Conservation (phyloP, 2,113 vertebrate genomes). For the Clarias macrocephalus region DNA sequence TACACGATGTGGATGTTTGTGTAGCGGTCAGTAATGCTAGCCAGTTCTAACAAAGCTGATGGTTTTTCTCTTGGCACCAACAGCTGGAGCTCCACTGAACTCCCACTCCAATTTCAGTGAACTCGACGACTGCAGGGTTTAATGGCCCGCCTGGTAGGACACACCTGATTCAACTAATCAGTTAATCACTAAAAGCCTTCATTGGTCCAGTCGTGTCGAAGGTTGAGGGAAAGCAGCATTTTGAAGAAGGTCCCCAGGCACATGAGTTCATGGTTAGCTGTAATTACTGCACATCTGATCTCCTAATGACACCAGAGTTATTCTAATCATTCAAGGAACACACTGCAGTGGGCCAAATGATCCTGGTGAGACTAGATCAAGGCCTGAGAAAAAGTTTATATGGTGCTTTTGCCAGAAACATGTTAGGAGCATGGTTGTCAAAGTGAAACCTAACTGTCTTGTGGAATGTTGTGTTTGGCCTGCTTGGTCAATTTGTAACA, state of each 20-base stretch:
- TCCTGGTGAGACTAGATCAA: constrained; percentile 2
- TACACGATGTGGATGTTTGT: not conserved
- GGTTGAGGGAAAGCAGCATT: not conserved
- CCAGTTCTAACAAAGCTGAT: constrained; percentile 1
- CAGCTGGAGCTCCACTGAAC: not conserved
- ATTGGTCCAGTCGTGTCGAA: not conserved
- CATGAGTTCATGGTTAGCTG: not conserved
- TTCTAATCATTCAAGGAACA: not conserved
- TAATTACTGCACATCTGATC: constrained; percentile 20
- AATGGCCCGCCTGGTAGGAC: constrained; percentile 14
- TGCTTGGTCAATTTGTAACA: not conserved
- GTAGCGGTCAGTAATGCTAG: not conserved
- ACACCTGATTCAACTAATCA: constrained; percentile 13
- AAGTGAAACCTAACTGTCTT: not conserved
- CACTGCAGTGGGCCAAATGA: not conserved
- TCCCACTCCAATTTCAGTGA: not conserved
- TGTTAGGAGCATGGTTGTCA: not conserved
- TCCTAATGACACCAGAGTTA: constrained; percentile 12
- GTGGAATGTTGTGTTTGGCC: not conserved
- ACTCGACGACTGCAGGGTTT: not conserved
- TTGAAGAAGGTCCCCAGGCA: not conserved
- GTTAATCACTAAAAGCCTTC: not conserved
- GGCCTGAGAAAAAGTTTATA: not conserved
- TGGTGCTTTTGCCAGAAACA: not conserved
- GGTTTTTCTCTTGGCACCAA: not conserved